A percentile compares a stretch with the other conserved stretches of the same genome.
Evolutionary conservation across 2,113 vertebrate species (phyloP).

Genomic region (Numenius arquata): DNA sequence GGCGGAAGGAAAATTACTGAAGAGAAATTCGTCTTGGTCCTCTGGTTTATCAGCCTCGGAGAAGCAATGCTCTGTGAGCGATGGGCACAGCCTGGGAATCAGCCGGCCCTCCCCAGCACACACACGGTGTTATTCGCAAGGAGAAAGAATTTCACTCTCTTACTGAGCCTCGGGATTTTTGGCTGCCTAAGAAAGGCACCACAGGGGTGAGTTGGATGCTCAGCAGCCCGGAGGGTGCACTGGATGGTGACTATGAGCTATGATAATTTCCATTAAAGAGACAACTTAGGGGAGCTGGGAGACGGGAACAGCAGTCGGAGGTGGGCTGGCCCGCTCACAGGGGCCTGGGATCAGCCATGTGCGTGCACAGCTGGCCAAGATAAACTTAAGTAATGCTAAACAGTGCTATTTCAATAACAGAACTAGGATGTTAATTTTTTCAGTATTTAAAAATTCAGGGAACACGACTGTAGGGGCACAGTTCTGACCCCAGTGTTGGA

Average conservation of each 20-base stretch:
- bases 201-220: not conserved
- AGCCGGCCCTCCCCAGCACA: not conserved
- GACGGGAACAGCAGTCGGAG: not conserved
- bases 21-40: not conserved
- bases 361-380: not conserved
- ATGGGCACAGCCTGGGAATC: not conserved
- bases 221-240: not conserved
- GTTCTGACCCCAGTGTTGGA: not conserved
- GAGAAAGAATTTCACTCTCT: rapidly evolving
- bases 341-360: not conserved
- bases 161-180: not conserved
- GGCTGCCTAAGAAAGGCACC: not conserved
- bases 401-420: not conserved
- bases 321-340: rapidly evolving
- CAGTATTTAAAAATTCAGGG: not conserved
- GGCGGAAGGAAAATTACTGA: not conserved
- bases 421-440: not conserved
- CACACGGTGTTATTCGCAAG: not conserved
- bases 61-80: not conserved
- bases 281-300: not conserved
- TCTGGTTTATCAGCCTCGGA: not conserved
- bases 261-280: not conserved
- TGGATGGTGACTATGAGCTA: not conserved
- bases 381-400: not conserved
- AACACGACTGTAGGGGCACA: rapidly evolving